These are phyloP conservation scores for Aldrovandia affinis DNA, from an alignment of 2,797 vertebrate species.

Conservation along the genomic window DNA sequence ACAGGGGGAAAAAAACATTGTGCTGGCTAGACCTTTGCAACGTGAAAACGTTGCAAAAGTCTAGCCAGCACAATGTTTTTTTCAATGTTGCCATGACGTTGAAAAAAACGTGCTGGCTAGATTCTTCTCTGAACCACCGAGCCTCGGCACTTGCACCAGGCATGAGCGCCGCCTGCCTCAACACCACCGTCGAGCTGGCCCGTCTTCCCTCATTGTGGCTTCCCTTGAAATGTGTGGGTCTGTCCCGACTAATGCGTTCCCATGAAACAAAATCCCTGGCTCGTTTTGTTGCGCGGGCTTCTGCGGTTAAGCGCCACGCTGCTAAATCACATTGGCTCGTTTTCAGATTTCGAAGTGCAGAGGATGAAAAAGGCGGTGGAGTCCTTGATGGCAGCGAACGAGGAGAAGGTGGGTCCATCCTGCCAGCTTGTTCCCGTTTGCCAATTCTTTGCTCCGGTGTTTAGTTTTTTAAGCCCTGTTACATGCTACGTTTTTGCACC, in stretches of 20 bases:
- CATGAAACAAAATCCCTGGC: background rate
- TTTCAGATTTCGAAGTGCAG: slow-evolving; percentile 92
- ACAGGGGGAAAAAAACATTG: too few species aligned
- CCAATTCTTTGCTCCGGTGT: background rate
- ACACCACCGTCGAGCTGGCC: background rate
- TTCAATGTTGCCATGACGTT: background rate
- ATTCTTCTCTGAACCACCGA: background rate
- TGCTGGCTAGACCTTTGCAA: too few species aligned
- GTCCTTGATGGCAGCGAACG: slow-evolving; percentile 93
- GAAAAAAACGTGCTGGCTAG: background rate
- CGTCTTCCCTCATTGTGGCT: background rate
- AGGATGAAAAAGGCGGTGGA: slow-evolving; percentile 97
- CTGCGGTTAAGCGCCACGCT: background rate
- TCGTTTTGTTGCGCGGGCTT: background rate
- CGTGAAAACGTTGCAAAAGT: too few species aligned
- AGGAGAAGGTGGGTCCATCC: slow-evolving; percentile 87
- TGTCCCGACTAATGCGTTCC: background rate
- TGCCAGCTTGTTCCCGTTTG: background rate
- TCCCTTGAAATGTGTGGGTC: background rate
- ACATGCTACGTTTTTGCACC: background rate
- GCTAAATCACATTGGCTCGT: slow-evolving; percentile 17
- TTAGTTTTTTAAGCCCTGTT: background rate
- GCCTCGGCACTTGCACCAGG: background rate
- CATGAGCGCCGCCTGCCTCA: background rate
- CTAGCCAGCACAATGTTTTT: background rate